These are phyloP conservation scores for Catharus minimus DNA, from an alignment of 2,113 vertebrate genomes.

Conservation along the genomic window DNA sequence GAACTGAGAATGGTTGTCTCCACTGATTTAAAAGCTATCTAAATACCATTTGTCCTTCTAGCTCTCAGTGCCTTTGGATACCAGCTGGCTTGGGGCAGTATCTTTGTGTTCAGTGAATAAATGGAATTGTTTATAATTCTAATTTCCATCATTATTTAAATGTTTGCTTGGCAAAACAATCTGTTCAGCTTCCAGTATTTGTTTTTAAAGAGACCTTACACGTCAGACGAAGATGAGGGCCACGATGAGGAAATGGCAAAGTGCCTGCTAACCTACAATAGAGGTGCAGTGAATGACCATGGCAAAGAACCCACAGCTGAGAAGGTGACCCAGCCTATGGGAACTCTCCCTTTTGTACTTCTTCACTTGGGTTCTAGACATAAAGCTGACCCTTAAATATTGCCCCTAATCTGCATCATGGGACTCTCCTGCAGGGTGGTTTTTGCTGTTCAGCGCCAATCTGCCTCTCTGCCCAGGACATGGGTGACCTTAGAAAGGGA, in stretches of 20 bases:
- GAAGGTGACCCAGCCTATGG: not conserved
- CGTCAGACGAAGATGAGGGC: not conserved
- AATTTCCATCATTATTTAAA: constrained; percentile 57
- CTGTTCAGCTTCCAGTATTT: constrained; percentile 61
- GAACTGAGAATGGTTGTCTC: not conserved
- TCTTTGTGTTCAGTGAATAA: constrained; percentile 46
- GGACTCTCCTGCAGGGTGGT: not conserved
- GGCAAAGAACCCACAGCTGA: not conserved
- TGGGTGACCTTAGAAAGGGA: not conserved
- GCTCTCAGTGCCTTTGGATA: not conserved
- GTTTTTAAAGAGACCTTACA: constrained; percentile 26
- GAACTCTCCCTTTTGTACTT: not conserved
- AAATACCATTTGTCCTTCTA: not conserved
- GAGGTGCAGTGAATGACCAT: not conserved
- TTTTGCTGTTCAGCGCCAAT: not conserved
- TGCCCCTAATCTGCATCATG: accelerated
- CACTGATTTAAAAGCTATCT: constrained; percentile 16
- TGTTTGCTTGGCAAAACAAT: constrained; percentile 46
- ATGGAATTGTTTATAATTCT: constrained; percentile 46
- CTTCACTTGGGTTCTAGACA: not conserved
- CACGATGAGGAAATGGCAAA: not conserved
- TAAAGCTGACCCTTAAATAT: not conserved
- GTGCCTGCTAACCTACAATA: not conserved
- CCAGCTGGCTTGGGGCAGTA: not conserved
- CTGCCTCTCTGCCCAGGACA: not conserved